These are phyloP conservation scores for Leptoteleia sp. DNA, from an alignment of 1,140 invertebrate species.

Conservation along the genomic window DNA sequence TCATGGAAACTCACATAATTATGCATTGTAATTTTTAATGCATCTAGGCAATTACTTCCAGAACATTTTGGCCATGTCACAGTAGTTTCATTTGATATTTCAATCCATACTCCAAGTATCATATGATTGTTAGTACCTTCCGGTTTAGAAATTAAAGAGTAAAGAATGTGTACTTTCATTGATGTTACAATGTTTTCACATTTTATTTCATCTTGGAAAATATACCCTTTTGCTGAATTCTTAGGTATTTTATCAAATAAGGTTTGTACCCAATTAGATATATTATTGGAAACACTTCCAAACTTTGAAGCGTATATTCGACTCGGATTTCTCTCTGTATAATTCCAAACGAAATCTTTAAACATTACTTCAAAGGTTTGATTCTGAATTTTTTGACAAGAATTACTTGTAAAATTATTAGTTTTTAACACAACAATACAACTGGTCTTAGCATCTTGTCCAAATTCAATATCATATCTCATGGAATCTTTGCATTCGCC, in stretches of 20 bases:
- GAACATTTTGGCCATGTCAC: constrained; percentile 74
- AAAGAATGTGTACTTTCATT: constrained; percentile 81
- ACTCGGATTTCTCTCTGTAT: constrained; percentile 68
- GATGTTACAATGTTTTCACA: constrained; percentile 80
- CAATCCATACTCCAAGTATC: constrained; percentile 74
- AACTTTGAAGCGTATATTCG: constrained; percentile 82
- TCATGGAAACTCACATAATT: constrained; percentile 84
- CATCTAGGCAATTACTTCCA: constrained; percentile 67
- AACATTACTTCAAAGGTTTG: constrained; percentile 75
- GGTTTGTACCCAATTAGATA: constrained; percentile 83
- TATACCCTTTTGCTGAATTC: constrained; percentile 66
- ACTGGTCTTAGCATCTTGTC: constrained; percentile 80
- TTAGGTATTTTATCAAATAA: constrained; percentile 74
- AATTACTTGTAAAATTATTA: constrained; percentile 73
- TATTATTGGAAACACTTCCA: constrained; percentile 82
- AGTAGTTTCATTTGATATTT: constrained; percentile 70
- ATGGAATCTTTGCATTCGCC: constrained; percentile 76
- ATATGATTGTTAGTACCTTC: constrained; percentile 74
- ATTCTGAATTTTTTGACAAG: constrained; percentile 80
- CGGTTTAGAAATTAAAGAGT: constrained; percentile 73
- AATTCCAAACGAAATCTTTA: constrained; percentile 70
- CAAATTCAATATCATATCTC: constrained; percentile 78
- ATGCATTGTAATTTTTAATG: constrained; percentile 70
- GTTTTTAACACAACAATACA: constrained; percentile 73
- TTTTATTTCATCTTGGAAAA: constrained; percentile 69